Evolutionary conservation across 1,140 invertebrate species (phyloP), one percentile per base, ranked within the genome.

Genomic region (Odontomachus brunneus): DNA sequence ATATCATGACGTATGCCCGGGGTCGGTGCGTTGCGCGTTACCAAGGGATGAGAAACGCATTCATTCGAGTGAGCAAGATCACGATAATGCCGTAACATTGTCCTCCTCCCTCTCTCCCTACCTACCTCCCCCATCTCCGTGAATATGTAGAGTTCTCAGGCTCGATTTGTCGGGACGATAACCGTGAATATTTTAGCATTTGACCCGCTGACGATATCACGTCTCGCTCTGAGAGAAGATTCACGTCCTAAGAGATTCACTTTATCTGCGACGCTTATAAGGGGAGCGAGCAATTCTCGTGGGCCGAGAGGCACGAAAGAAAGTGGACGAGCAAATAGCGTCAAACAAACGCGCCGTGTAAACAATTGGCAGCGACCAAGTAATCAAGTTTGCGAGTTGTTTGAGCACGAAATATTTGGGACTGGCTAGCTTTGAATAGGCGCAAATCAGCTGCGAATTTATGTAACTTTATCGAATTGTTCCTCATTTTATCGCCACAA

Each of bases 1-100:
- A 76, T 74, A 82, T 82, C 57, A 81, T 49, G 82, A 88, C n/a
- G 55, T 60, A 87, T 87, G 75, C 38, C n/a, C 67, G 17, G 7
- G 24, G 53, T 78, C 24, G 19, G 22, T 59, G 11, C 12, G 14
- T 65, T 22, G 33, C 15, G 65, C 22, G 33, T 48, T 11, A 24
- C 5, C 1, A 75, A 59, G 51, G 59, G 3, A 19, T 44, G 17
- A 26, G 19, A 69, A 19, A 49, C 22, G 7, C 11, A 84, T 12
- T 48, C 26, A 55, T 59, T 38, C 19, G 26, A 55, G 29, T 19
- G 62, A 53, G 38, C 33, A 29, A 60, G 44, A 48, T 59, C 24
- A 14, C 65, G 24, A 15, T 80, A 57, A 80, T 71, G n/a, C n/a
- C 26, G 33, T 29, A 29, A 76, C 71, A 63, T 38, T 19, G n/a